Base-by-base conservation (phyloP, 2,113 vertebrate species). In the Natator depressus region DNA sequence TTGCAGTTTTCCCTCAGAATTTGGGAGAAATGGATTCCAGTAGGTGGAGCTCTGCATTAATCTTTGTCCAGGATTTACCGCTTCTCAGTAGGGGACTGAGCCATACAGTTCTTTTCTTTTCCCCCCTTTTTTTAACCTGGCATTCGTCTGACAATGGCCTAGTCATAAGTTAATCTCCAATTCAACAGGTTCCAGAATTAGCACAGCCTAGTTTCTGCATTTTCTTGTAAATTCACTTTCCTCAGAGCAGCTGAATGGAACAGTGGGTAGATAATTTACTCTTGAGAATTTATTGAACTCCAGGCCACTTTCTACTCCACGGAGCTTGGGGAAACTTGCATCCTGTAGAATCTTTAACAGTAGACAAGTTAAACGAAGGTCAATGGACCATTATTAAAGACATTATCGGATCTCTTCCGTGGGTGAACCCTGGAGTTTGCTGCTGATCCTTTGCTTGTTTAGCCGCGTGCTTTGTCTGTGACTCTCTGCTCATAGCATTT, bases 1-100 rank as follows among this genome's bases (percentile, higher is more conserved):
- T 86, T 80, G 19, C 42, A 12, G 2, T 84, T 94, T 94, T 51
- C 79, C 38, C 25, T 12, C n/a, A 54, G 86, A 62, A 12, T 54
- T 55, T 22, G 1, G 24, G 76, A 49, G 55, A 50, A 55, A 69
- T 49, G 20, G 2, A 6, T 91, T 87, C 96, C 98, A 96, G 97
- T 95, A 98, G 98, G 90, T 98, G 98, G 98, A 90, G 97, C 98
- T 98, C 91, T 97, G 96, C 93, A 88, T 96, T 93, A 95, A 97
- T 85, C 2, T 96, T 98, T 97, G 92, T 72, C 69, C 1, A 5
- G 8, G 65, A 90, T 97, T 89, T 38, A 47, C 54, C 8, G 3
- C 47, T 17, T 29, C 16, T 19, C 31, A 16, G 19, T 10, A 19
- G 47, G 22, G 13, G 59, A 13, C 51, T 42, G 29, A 46, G 35